Conservation (phyloP, 2,888 invertebrate genomes). For the Megamerina dolium region DNA sequence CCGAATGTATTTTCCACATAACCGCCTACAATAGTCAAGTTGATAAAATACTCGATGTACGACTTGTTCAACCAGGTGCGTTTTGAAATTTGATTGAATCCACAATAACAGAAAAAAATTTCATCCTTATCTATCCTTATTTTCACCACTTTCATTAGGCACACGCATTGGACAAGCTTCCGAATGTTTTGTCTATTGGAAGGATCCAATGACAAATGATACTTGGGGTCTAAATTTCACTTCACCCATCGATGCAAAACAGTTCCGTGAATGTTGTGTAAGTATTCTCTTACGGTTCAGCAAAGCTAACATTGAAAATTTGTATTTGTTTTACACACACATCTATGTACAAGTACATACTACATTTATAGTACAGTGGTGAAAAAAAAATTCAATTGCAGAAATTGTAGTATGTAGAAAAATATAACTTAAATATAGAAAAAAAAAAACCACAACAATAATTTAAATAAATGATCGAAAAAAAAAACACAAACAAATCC, state of each 20-base stretch:
- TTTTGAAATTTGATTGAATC: not conserved
- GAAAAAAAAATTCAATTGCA: no score
- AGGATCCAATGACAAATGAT: slow-evolving; percentile 92
- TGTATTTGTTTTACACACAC: no score
- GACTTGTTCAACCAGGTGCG: slow-evolving; percentile 92
- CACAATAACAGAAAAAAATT: not conserved
- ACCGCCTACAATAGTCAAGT: slow-evolving; percentile 98
- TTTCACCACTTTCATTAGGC: slow-evolving; percentile 53
- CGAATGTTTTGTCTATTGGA: slow-evolving; percentile 99
- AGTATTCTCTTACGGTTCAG: slow-evolving; percentile 56
- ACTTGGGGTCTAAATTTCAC: slow-evolving; percentile 99
- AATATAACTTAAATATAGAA: no score
- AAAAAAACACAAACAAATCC: no score
- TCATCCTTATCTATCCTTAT: not conserved
- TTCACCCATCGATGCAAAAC: slow-evolving; percentile 93
- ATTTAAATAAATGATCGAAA: no score
- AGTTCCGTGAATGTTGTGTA: slow-evolving; percentile 95
- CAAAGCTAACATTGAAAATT: slow-evolving; percentile 31
- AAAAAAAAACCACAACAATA: no score
- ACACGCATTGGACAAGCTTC: slow-evolving; percentile 96
- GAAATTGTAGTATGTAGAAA: no score
- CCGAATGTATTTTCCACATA: slow-evolving; percentile 96
- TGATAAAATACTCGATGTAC: slow-evolving; percentile 95
- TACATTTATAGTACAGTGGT: no score
- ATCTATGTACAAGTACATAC: no score